phyloP scores from a whole-genome alignment of 2,797 vertebrate species.

The Pogonophryne albipinna region DNA sequence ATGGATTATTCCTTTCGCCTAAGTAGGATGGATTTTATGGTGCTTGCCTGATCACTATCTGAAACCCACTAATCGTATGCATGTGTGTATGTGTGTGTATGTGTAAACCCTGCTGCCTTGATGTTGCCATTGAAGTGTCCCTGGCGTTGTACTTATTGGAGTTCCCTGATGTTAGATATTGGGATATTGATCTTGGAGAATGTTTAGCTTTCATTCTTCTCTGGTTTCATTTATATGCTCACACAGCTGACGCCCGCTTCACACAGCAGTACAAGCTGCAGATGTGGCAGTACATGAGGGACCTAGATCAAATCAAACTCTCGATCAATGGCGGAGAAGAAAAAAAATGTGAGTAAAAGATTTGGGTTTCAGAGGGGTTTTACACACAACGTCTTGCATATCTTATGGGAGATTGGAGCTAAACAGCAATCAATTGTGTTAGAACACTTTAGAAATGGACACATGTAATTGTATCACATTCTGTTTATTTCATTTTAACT shows the following conservation, averaged over 20 bases:
- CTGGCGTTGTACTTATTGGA: conserved; percentile 88
- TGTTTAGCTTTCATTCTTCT: conserved; percentile 87
- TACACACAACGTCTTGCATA: conserved; percentile 48
- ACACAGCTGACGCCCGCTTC: conserved; percentile 81
- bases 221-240: conserved; percentile 88
- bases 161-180: conserved; percentile 88
- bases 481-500: conserved; percentile 15
- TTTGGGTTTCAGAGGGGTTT: conserved; percentile 71
- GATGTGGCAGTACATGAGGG: conserved; percentile 83
- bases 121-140: conserved; percentile 88
- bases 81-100: conserved; percentile 41
- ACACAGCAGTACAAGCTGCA: conserved; percentile 81
- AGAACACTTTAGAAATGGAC: conserved; percentile 14
- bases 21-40: conserved; percentile 85
- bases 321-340: conserved; percentile 68
- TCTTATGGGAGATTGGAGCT: conserved; percentile 38
- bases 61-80: conserved; percentile 77
- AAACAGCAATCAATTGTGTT: conserved; percentile 48
- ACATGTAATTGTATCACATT: conserved; percentile 15
- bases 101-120: conserved; percentile 77
- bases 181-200: conserved; percentile 85
- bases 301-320: conserved; percentile 81
- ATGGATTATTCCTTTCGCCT: conserved; percentile 81
- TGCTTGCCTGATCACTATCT: conserved; percentile 83
- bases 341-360: conserved; percentile 56